Evolutionary conservation across 2,888 invertebrate genomes (phyloP).

Genomic region (Zaprionus lineosus): DNA sequence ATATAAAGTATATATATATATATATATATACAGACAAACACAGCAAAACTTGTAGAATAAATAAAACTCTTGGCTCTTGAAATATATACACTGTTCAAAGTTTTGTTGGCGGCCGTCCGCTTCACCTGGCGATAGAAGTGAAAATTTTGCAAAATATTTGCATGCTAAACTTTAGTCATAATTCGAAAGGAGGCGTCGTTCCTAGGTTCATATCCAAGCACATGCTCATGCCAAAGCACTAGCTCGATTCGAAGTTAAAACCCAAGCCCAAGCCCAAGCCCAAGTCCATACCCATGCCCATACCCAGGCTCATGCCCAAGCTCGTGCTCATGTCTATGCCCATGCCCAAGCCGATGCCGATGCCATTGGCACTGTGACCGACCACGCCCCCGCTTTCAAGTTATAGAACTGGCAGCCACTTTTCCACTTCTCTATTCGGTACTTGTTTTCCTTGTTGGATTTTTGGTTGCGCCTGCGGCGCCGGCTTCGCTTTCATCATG

Average conservation of each 20-base stretch:
- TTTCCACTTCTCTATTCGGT: slow-evolving; percentile 41
- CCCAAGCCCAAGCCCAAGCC: too few relatives aligned
- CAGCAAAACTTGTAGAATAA: slow-evolving; percentile 58
- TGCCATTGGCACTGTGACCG: too few relatives aligned
- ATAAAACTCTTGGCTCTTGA: slow-evolving; percentile 60
- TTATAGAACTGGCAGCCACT: slow-evolving; percentile 39
- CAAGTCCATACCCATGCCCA: too few relatives aligned
- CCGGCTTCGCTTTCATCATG: slow-evolving; percentile 59
- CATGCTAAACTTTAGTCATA: slow-evolving; percentile 73
- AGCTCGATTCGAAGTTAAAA: too few relatives aligned
- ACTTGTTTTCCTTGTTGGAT: slow-evolving; percentile 30
- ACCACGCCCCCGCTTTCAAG: slow-evolving; percentile 8
- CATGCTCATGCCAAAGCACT: too few relatives aligned
- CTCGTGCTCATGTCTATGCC: too few relatives aligned
- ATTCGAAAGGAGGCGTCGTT: slow-evolving; percentile 38
- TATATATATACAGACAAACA: slow-evolving; percentile 11
- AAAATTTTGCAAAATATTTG: slow-evolving; percentile 73
- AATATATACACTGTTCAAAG: slow-evolving; percentile 58
- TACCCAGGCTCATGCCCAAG: too few relatives aligned
- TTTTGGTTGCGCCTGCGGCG: slow-evolving; percentile 21
- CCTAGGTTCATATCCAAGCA: too few relatives aligned
- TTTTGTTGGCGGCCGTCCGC: slow-evolving; percentile 52
- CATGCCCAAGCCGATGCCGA: too few relatives aligned
- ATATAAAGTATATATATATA: too few relatives aligned
- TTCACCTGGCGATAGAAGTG: slow-evolving; percentile 60